Conservation (phyloP, 2,888 invertebrate species). For the Mythimna lalbum region DNA sequence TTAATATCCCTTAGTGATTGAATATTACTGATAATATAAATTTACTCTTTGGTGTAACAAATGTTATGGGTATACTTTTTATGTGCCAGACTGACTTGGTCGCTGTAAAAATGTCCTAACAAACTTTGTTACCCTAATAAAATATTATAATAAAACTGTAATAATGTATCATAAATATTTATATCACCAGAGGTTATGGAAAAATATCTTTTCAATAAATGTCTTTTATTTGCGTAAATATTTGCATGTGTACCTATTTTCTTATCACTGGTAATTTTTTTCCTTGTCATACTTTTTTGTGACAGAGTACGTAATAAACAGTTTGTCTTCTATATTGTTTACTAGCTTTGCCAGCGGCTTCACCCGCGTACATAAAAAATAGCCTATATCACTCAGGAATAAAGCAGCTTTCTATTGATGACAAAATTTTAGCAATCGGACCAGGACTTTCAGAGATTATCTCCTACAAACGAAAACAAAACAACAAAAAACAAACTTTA, state of each 20-base stretch:
- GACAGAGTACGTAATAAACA: no score
- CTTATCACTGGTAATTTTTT: neutral
- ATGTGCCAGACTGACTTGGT: neutral
- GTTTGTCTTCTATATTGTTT: no score
- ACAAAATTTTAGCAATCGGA: no score
- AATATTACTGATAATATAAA: neutral
- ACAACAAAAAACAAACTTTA: no score
- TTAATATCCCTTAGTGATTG: neutral
- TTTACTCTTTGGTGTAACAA: neutral
- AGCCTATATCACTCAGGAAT: no score
- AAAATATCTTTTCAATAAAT: neutral
- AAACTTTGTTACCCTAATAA: constrained; percentile 16
- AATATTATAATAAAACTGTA: constrained; percentile 25
- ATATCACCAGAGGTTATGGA: neutral
- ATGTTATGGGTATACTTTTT: neutral
- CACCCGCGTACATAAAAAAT: no score
- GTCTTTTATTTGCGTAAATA: neutral
- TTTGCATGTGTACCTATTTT: neutral
- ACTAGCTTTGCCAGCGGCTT: no score
- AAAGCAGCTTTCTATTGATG: no score
- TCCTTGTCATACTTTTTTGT: neutral
- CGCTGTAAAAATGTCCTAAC: constrained; percentile 2
- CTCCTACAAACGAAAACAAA: no score
- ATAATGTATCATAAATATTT: constrained; percentile 26
- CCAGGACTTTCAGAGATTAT: no score